These are phyloP conservation scores for Hirtodrosophila duncani DNA, from an alignment of 2,888 invertebrate species.

Conservation along the genomic window DNA sequence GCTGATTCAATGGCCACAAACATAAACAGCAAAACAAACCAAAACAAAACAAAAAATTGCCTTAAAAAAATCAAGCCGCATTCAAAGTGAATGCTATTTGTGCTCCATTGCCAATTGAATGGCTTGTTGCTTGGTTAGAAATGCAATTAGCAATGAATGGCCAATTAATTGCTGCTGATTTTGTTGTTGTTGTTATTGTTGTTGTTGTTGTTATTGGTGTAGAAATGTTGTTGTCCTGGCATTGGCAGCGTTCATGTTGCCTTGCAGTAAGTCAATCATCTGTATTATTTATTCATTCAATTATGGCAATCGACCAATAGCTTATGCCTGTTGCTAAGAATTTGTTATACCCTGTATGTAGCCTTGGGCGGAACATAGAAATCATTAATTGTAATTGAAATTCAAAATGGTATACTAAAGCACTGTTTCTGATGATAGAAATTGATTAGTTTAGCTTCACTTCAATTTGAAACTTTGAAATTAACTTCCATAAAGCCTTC, in stretches of 20 bases:
- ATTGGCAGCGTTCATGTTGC: constrained; percentile 19
- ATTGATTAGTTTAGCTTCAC: no score
- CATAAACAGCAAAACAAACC: constrained; percentile 19
- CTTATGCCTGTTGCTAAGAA: no score
- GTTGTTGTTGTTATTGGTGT: constrained; percentile 6
- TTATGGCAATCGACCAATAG: not conserved
- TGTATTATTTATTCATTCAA: constrained; percentile 29
- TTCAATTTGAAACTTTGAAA: no score
- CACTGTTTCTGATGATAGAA: no score
- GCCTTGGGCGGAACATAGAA: no score
- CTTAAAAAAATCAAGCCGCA: constrained; percentile 9
- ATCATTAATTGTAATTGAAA: no score
- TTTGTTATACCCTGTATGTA: no score
- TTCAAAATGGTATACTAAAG: no score
- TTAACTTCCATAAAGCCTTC: no score
- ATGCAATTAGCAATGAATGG: constrained; percentile 60
- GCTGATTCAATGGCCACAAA: constrained; percentile 29
- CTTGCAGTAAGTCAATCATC: constrained; percentile 20
- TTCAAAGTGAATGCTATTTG: no score
- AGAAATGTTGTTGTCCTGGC: constrained; percentile 1
- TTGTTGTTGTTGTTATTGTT: constrained; percentile 11
- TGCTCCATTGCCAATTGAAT: constrained; percentile 11
- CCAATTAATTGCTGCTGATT: constrained; percentile 44
- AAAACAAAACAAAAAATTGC: constrained; percentile 51
- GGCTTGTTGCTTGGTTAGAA: constrained; percentile 23